Evolutionary conservation across 2,797 vertebrate genomes (phyloP), one percentile per base, ranked within the genome.

Genomic region (Lutjanus argentimaculatus): DNA sequence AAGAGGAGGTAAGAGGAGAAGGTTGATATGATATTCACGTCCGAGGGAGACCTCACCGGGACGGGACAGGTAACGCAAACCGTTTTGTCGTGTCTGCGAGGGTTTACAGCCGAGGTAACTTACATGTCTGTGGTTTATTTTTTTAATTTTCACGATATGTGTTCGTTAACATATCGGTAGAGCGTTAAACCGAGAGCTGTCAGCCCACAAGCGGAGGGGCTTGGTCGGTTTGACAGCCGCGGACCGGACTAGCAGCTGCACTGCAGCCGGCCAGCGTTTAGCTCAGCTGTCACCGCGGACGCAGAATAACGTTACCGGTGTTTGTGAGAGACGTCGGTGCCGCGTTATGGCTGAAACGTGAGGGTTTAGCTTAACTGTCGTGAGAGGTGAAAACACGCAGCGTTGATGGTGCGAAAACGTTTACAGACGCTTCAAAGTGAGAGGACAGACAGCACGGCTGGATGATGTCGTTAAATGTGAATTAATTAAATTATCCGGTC

Each of bases 11-110:
- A 36, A 1, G 67, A 4, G 57, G 82, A 87, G 86, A 90, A 78
- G 86, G 88, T 80, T 91, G 91, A 90, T 79, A 66, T 88, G 91
- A 87, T 91, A 89, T 91, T 86, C 63, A 82, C 66, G 90, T 92
- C 84, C 83, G 46, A 91, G 89, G 88, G 91, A 92, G 91, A 92
- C 90, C 89, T 93, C 91, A 84, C 77, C 62, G 91, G 91, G 88
- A 92, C 91, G 75, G 89, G 87, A 91, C 90, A 92, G 92, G 92
- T 94, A 92, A 48, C 84, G 86, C 88, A 84, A 85, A 90, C 30
- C 67, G n/a, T 69, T 70, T 70, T 36, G 5, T 36, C 30, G n/a
- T 42, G 45, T 63, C 67, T 11, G 59, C 73, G 55, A 71, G 17
- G 56, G 45, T 77, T 85, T 80, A 36, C 67, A 21, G 84, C 48